Percentiles rank a stretch among this genome's conserved stretches.
Evolutionary conservation across 2,113 vertebrate species (phyloP).

Genomic region (Oncorhynchus tshawytscha): DNA sequence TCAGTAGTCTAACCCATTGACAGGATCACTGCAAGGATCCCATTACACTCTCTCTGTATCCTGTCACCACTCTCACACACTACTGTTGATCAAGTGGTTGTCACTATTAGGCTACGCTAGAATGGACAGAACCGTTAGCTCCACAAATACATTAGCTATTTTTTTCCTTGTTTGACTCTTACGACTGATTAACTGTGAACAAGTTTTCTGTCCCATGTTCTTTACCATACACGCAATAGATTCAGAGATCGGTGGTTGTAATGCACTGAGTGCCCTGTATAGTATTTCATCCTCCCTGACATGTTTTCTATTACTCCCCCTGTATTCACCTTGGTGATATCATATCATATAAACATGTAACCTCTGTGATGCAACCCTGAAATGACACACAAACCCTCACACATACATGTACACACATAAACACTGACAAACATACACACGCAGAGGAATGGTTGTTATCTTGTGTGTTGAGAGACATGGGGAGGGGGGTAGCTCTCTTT

Average conservation of each 20-base stretch:
- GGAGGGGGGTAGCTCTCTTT: too few relatives aligned
- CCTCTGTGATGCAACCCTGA: conserved; percentile 42
- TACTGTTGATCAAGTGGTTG: too few relatives aligned
- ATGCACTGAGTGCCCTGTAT: neutral
- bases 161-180: neutral
- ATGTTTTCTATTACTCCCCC: conserved; percentile 7
- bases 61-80: neutral
- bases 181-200: neutral
- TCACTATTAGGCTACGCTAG: neutral
- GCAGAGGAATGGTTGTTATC: neutral
- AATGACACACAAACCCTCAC: conserved; percentile 19
- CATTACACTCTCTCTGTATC: conserved; percentile 1
- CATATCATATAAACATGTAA: conserved; percentile 45
- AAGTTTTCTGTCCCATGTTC: neutral
- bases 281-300: neutral
- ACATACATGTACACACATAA: too few relatives aligned
- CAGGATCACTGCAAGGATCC: conserved; percentile 4
- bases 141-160: too few relatives aligned
- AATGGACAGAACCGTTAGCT: too few relatives aligned
- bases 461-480: neutral
- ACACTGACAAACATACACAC: conserved; percentile 39
- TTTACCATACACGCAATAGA: neutral
- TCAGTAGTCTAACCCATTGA: neutral
- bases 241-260: neutral
- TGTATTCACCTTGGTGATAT: conserved; percentile 33